A percentile compares a stretch with the other conserved stretches of the same genome.
phyloP scores from a whole-genome alignment of 1,140 invertebrate species.

The Vollenhovia emeryi region DNA sequence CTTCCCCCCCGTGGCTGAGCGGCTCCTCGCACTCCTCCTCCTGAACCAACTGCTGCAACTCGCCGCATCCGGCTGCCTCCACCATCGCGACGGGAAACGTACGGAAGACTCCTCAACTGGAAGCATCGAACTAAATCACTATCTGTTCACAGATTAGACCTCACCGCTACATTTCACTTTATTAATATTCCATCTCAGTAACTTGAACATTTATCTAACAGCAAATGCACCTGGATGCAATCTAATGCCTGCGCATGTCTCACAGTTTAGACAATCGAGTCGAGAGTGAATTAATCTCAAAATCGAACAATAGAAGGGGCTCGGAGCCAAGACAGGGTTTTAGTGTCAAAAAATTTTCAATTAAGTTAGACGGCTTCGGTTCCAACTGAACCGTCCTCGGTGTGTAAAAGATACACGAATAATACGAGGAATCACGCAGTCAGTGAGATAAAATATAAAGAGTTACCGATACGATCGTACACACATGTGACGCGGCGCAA shows the following conservation, averaged over 20 bases:
- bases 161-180: background rate
- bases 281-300: too few relatives aligned
- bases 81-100: slow-evolving; percentile 72
- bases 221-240: background rate
- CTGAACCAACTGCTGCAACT: slow-evolving; percentile 82
- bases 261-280: background rate
- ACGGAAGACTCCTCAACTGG: background rate
- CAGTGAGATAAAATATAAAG: too few relatives aligned
- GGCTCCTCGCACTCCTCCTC: slow-evolving; percentile 82
- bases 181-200: background rate
- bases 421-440: too few relatives aligned
- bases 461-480: too few relatives aligned
- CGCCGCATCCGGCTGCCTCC: slow-evolving; percentile 78
- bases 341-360: too few relatives aligned
- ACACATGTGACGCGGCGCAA: too few relatives aligned
- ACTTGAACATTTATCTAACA: background rate
- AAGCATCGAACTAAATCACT: background rate
- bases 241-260: background rate
- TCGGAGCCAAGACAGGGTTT: too few relatives aligned
- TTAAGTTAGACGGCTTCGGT: too few relatives aligned
- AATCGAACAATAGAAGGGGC: too few relatives aligned
- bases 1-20: slow-evolving; percentile 78
- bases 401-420: too few relatives aligned
- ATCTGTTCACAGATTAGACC: background rate
- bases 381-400: too few relatives aligned